These are phyloP conservation scores for Melanotaenia boesemani DNA, from an alignment of 2,797 vertebrate genomes.

Conservation along the genomic window DNA sequence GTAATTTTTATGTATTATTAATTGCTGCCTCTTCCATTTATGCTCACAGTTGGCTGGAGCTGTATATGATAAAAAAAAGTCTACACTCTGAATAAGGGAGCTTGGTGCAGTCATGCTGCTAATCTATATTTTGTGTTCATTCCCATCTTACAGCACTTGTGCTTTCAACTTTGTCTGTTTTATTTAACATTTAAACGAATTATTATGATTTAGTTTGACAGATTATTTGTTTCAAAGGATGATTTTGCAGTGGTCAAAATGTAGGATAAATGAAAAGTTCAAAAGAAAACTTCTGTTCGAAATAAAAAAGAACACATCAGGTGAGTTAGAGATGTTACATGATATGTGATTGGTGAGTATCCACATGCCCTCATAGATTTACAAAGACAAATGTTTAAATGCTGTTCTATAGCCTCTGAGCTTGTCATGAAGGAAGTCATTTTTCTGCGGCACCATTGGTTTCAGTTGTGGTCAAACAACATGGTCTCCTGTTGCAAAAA, in stretches of 20 bases:
- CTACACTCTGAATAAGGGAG: slow-evolving; percentile 23
- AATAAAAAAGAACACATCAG: slow-evolving; percentile 6
- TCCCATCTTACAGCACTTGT: slow-evolving; percentile 6
- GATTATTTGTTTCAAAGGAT: not conserved
- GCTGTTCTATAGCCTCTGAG: slow-evolving; percentile 33
- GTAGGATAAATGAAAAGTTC: not conserved
- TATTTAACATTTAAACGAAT: slow-evolving; percentile 10
- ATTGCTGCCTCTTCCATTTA: slow-evolving; percentile 76
- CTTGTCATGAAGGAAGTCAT: slow-evolving; percentile 69
- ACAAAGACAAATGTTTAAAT: slow-evolving; percentile 47
- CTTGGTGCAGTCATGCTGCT: slow-evolving; percentile 35
- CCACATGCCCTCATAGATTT: slow-evolving; percentile 42
- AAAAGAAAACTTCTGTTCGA: not conserved
- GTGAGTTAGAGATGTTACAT: slow-evolving; percentile 2
- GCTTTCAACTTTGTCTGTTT: slow-evolving; percentile 11
- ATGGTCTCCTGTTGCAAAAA: slow-evolving; percentile 54
- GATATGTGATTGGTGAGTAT: slow-evolving; percentile 26
- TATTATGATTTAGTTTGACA: not conserved
- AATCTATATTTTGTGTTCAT: slow-evolving; percentile 42
- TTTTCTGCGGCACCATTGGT: slow-evolving; percentile 71
- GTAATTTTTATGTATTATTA: slow-evolving; percentile 81
- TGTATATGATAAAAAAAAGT: slow-evolving; percentile 58
- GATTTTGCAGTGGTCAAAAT: not conserved
- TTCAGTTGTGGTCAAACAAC: slow-evolving; percentile 78
- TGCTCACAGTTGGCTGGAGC: slow-evolving; percentile 74